A percentile compares a stretch with the other conserved stretches of the same genome.
phyloP scores from a whole-genome alignment of 2,797 vertebrate genomes.

The Chiroxiphia lanceolata region DNA sequence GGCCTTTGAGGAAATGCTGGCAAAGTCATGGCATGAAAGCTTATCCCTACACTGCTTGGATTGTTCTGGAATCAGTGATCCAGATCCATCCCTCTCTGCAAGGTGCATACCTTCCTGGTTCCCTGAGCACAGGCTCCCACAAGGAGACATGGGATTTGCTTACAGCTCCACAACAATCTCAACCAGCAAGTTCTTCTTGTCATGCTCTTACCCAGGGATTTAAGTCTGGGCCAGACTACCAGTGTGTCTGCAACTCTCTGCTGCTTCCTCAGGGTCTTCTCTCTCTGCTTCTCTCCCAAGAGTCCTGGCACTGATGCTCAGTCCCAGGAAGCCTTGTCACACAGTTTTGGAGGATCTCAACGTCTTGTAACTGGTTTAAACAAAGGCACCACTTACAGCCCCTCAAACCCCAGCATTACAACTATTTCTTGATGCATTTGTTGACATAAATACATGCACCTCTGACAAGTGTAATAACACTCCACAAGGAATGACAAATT shows the following conservation, averaged over 20 bases:
- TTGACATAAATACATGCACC: neutral
- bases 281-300: neutral
- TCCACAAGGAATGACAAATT: neutral
- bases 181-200: neutral
- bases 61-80: neutral
- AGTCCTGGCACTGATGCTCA: neutral
- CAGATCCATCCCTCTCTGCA: neutral
- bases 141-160: neutral
- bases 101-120: neutral
- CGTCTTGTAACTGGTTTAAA: neutral
- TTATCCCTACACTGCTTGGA: neutral
- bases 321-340: neutral
- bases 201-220: neutral
- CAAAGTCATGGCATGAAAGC: neutral
- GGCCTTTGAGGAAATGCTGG: neutral
- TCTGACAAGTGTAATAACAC: neutral
- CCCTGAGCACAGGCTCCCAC: neutral
- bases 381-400: neutral
- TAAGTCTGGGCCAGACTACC: neutral
- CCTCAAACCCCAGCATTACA: neutral
- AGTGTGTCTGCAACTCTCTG: neutral
- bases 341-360: neutral
- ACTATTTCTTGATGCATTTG: neutral
- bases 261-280: neutral
- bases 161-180: neutral